Conservation (phyloP, 2,113 vertebrate species). For the Cyprinodon variegatus region DNA sequence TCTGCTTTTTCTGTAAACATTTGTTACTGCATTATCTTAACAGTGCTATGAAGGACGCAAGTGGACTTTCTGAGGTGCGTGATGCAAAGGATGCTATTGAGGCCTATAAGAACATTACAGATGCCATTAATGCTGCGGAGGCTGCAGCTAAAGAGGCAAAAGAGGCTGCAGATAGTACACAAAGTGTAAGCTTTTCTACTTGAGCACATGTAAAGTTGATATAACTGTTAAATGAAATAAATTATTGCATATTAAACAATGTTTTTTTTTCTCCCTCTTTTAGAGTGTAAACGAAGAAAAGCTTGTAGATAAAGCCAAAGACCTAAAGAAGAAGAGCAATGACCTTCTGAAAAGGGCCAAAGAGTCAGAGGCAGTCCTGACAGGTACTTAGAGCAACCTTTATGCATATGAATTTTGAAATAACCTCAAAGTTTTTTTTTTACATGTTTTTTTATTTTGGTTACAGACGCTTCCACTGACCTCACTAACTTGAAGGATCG, state of each 20-base stretch:
- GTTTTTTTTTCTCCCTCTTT: slow-evolving; percentile 32
- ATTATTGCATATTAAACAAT: not conserved
- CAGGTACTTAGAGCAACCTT: slow-evolving; percentile 72
- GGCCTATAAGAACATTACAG: slow-evolving; percentile 91
- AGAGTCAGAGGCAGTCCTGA: slow-evolving; percentile 70
- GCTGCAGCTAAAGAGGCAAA: slow-evolving; percentile 86
- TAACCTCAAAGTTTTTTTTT: not conserved
- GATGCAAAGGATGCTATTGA: slow-evolving; percentile 87
- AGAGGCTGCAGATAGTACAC: slow-evolving; percentile 84
- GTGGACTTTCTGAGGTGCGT: slow-evolving; percentile 82
- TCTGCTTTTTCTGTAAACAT: not conserved
- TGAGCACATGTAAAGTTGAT: not conserved
- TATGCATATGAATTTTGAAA: not conserved
- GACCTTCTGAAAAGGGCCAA: slow-evolving; percentile 77
- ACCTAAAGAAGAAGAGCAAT: slow-evolving; percentile 77
- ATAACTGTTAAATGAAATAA: not conserved
- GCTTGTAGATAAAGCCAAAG: slow-evolving; percentile 82
- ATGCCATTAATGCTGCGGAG: slow-evolving; percentile 88
- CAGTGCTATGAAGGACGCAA: slow-evolving; percentile 85
- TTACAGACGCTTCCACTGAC: slow-evolving; percentile 74
- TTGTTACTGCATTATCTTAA: not conserved
- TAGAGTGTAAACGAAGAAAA: slow-evolving; percentile 85
- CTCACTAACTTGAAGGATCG: slow-evolving; percentile 80
- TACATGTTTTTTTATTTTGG: slow-evolving; percentile 5
- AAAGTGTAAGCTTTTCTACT: slow-evolving; percentile 76